Conservation (phyloP, 2,888 invertebrate genomes). For the Rhodophaea formosa region DNA sequence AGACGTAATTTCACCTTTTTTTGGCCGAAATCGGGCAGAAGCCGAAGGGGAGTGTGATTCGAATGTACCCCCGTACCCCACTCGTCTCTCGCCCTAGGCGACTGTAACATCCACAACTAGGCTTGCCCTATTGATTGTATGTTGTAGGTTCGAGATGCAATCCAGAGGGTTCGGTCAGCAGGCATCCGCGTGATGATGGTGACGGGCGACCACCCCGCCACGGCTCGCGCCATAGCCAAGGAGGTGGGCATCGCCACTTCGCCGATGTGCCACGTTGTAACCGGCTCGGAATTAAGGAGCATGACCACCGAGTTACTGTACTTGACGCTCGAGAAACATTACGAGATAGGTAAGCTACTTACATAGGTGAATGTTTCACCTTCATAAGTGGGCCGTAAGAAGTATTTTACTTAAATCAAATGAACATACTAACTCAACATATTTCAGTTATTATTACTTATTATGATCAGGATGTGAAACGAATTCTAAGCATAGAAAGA, state of each 20-base stretch:
- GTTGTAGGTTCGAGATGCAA: slow-evolving; percentile 72
- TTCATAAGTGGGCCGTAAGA: background rate
- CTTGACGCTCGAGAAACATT: slow-evolving; percentile 62
- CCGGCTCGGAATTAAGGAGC: slow-evolving; percentile 79
- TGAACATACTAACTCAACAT: too few species aligned
- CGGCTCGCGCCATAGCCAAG: slow-evolving; percentile 88
- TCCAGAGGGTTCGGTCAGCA: slow-evolving; percentile 85
- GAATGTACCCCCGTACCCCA: too few species aligned
- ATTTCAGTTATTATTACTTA: too few species aligned
- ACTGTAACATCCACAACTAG: too few species aligned
- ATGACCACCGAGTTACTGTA: slow-evolving; percentile 81
- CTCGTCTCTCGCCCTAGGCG: too few species aligned
- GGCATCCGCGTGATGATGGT: slow-evolving; percentile 91
- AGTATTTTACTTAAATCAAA: too few species aligned
- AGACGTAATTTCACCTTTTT: too few species aligned
- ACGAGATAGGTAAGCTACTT: slow-evolving; percentile 60
- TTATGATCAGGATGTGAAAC: too few species aligned
- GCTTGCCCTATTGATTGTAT: background rate
- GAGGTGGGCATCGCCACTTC: slow-evolving; percentile 87
- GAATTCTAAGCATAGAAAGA: too few species aligned
- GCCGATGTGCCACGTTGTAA: slow-evolving; percentile 77
- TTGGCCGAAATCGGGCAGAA: too few species aligned
- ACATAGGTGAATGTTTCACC: background rate
- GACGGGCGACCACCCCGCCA: slow-evolving; percentile 91
- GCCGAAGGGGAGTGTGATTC: too few species aligned